These are phyloP conservation scores for Tiliacea aurago DNA, from an alignment of 2,888 invertebrate genomes.

Conservation along the genomic window DNA sequence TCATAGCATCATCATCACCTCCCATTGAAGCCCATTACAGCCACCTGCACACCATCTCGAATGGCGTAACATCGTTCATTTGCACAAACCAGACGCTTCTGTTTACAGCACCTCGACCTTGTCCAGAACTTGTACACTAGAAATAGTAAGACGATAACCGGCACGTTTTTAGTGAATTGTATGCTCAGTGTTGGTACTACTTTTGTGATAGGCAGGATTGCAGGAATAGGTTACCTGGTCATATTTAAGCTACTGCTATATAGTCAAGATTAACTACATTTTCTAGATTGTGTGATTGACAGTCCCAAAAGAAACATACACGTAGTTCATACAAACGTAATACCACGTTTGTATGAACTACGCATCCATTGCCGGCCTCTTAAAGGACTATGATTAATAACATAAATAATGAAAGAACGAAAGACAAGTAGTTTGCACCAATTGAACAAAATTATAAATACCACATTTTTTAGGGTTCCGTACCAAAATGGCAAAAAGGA, in stretches of 20 bases:
- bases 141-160: conserved; percentile 61
- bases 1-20: neutral
- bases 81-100: conserved; percentile 59
- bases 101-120: conserved; percentile 63
- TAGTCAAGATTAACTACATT: neutral
- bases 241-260: neutral
- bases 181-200: neutral
- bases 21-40: conserved; percentile 23
- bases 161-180: conserved; percentile 25
- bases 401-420: neutral
- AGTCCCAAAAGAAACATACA: neutral
- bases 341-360: no score
- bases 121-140: conserved; percentile 53
- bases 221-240: neutral
- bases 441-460: neutral
- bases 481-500: no score
- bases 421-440: neutral
- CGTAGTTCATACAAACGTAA: no score
- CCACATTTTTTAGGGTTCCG: no score
- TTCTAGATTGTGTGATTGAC: neutral
- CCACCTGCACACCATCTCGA: conserved; percentile 33
- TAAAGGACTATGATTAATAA: neutral
- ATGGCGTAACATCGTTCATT: conserved; percentile 23
- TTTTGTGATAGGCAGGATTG: neutral
- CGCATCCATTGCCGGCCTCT: no score